phyloP scores from a whole-genome alignment of 2,888 invertebrate genomes.

The Anthrax anthrax region DNA sequence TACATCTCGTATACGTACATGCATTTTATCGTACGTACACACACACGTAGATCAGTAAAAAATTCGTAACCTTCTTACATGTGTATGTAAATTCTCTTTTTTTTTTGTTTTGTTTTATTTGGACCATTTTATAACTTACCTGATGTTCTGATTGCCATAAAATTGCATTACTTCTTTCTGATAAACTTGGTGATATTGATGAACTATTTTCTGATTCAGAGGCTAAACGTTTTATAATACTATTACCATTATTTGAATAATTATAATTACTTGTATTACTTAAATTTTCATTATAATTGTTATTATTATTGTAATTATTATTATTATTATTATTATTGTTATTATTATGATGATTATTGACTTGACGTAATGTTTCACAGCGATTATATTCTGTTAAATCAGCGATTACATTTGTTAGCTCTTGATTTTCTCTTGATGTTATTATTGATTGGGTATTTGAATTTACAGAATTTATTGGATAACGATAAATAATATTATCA shows the following conservation, averaged over 20 bases:
- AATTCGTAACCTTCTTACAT: too few relatives aligned
- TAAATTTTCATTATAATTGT: neutral
- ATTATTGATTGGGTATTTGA: neutral
- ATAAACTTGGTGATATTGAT: slow-evolving; percentile 19
- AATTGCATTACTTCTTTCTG: slow-evolving; percentile 18
- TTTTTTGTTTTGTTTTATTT: neutral
- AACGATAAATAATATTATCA: neutral
- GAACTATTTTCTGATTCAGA: slow-evolving; percentile 18
- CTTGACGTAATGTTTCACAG: slow-evolving; percentile 13
- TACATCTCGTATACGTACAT: too few relatives aligned
- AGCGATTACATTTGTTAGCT: slow-evolving; percentile 17
- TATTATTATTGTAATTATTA: slow-evolving; percentile 9
- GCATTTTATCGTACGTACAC: too few relatives aligned
- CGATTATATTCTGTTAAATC: slow-evolving; percentile 16
- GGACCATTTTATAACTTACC: slow-evolving; percentile 12
- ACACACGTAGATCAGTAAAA: too few relatives aligned
- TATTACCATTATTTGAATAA: slow-evolving; percentile 9
- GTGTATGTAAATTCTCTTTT: neutral
- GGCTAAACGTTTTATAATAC: slow-evolving; percentile 13
- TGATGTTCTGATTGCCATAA: slow-evolving; percentile 19
- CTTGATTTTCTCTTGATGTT: slow-evolving; percentile 9
- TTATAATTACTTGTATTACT: slow-evolving; percentile 5
- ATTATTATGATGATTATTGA: neutral
- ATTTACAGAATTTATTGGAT: neutral
- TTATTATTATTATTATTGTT: slow-evolving; percentile 1